Conservation (phyloP, 2,113 vertebrate species). For the Oreochromis niloticus region DNA sequence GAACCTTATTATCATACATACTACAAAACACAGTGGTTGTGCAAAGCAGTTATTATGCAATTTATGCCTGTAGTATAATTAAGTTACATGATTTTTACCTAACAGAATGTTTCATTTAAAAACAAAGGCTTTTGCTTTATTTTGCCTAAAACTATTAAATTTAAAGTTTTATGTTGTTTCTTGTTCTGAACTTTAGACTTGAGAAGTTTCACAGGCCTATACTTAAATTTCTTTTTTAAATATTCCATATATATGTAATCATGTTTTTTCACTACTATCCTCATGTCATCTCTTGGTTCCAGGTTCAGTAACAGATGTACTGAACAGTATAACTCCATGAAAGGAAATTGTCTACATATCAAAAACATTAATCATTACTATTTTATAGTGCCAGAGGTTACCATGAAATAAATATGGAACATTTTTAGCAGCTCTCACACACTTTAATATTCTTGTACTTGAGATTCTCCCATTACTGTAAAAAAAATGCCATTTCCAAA, state of each 20-base stretch:
- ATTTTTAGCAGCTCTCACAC: background rate
- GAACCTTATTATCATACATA: no score
- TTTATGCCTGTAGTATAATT: background rate
- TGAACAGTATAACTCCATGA: background rate
- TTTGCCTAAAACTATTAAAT: background rate
- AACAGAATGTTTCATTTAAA: background rate
- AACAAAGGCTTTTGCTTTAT: background rate
- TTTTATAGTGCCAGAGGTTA: background rate
- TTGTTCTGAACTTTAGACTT: background rate
- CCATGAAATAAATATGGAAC: background rate
- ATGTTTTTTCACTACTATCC: background rate
- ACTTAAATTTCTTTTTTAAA: background rate
- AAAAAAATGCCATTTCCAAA: background rate
- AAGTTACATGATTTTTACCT: background rate
- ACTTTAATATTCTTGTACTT: background rate
- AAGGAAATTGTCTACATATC: background rate
- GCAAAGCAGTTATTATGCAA: background rate
- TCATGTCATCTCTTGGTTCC: background rate
- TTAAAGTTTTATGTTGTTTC: background rate
- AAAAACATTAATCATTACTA: background rate
- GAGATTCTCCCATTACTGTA: background rate
- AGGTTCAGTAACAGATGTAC: background rate
- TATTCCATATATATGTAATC: background rate
- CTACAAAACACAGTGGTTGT: background rate
- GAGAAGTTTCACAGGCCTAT: background rate